Base-by-base conservation (phyloP, 2,888 invertebrate species). In the Belgica antarctica region DNA sequence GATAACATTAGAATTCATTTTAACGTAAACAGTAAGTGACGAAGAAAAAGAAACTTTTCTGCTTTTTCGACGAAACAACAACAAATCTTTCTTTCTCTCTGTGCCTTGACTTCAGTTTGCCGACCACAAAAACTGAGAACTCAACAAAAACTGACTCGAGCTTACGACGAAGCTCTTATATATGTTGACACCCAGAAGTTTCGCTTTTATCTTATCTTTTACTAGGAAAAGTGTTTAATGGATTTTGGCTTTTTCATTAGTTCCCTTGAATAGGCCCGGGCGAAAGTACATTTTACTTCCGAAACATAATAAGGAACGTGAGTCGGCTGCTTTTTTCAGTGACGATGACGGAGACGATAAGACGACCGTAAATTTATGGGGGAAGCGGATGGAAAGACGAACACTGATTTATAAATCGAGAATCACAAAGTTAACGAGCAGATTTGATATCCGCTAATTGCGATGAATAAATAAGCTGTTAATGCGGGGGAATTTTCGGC, bases 1-100 rank as follows among this genome's bases (percentile, higher is more conserved):
- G 65, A 65, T 65, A 47, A 65, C 65, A 65, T 65, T 65, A 65
- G 46, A 65, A 65, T 46, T 65, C 65, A 65, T 65, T 65, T 47
- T 65, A 65, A 19, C 65, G 28, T 27, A 65, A 31, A 19, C n/a
- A n/a, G n/a, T n/a, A n/a, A n/a, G n/a, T n/a, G n/a, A n/a, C n/a
- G n/a, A n/a, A n/a, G n/a, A n/a, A n/a, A n/a, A n/a, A n/a, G 10
- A 41, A 41, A 41, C 41, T 41, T 41, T 41, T 61, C 12, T 61
- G n/a, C 34, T 15, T 62, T 31, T 62, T 17, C n/a, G n/a, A n/a
- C n/a, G n/a, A n/a, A n/a, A n/a, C n/a, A n/a, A n/a, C n/a, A n/a
- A n/a, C n/a, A n/a, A n/a, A n/a, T n/a, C n/a, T n/a, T n/a, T n/a
- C n/a, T n/a, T n/a, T 52, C 12, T 24, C 19, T 19, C 19, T n/a